These are phyloP conservation scores for Rhynchonema sp. DNA, from an alignment of 2,888 invertebrate species.

Conservation along the genomic window DNA sequence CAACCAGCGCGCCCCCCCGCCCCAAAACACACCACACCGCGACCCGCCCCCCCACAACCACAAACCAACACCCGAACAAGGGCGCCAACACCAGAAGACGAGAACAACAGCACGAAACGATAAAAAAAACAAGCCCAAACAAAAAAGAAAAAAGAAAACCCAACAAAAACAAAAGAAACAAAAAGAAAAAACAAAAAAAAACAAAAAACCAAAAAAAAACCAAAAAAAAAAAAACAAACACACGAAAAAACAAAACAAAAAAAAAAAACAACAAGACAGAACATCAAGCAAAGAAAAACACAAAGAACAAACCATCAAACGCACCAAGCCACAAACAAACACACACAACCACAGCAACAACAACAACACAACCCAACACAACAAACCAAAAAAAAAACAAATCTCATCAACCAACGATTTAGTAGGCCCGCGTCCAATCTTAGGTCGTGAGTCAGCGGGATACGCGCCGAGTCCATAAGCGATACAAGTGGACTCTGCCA, in stretches of 20 bases:
- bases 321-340: not conserved
- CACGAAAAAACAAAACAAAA: not conserved
- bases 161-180: no score
- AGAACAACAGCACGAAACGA: no score
- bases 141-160: no score
- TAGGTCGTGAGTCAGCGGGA: constrained; percentile 50
- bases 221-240: not conserved
- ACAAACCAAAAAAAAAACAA: not conserved
- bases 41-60: no score
- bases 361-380: not conserved
- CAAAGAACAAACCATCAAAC: not conserved
- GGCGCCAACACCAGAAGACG: no score
- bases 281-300: not conserved
- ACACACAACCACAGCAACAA: not conserved
- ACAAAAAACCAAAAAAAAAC: not conserved
- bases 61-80: no score
- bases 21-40: no score
- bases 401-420: no score
- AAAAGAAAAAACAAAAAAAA: no score
- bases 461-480: constrained; percentile 78
- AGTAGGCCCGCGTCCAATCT: constrained; percentile 67
- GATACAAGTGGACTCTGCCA: constrained; percentile 81
- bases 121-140: no score
- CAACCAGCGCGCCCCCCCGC: no score
- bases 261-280: not conserved